Conservation (phyloP, 2,888 invertebrate genomes). For the Heliconius ethilla region DNA sequence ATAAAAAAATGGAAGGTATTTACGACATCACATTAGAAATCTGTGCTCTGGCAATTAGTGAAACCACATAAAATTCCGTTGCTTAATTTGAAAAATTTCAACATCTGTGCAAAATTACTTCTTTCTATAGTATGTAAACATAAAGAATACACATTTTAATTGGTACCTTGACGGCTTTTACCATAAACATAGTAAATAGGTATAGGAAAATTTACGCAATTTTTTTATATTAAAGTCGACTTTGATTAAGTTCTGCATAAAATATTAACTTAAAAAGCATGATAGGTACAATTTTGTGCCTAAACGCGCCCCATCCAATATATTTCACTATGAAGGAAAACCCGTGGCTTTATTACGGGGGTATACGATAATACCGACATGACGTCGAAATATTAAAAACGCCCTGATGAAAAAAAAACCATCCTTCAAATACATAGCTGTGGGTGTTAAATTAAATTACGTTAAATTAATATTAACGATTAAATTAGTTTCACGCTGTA, state of each 20-base stretch:
- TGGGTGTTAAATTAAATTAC: not conserved
- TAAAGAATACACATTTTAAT: not conserved
- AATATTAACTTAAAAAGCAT: slow-evolving; percentile 5
- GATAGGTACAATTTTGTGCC: slow-evolving; percentile 24
- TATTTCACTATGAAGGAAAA: slow-evolving; percentile 37
- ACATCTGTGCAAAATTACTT: too few species aligned
- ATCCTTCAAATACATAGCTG: slow-evolving; percentile 1
- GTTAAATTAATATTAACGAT: not conserved
- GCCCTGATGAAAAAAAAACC: slow-evolving; percentile 12
- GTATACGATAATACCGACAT: slow-evolving; percentile 40
- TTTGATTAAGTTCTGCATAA: not conserved
- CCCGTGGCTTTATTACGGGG: slow-evolving; percentile 38
- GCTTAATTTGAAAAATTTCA: too few species aligned
- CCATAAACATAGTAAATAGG: too few species aligned
- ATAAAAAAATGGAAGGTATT: too few species aligned
- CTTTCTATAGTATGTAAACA: too few species aligned
- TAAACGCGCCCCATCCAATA: slow-evolving; percentile 35
- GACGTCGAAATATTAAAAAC: slow-evolving; percentile 42
- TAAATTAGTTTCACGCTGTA: too few species aligned
- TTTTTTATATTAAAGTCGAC: slow-evolving; percentile 3
- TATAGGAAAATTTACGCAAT: not conserved
- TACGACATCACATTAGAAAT: too few species aligned
- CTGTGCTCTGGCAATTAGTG: too few species aligned
- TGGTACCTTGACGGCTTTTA: too few species aligned
- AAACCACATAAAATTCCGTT: too few species aligned